Conservation (phyloP, 2,113 vertebrate genomes). For the Phaethon lepturus region DNA sequence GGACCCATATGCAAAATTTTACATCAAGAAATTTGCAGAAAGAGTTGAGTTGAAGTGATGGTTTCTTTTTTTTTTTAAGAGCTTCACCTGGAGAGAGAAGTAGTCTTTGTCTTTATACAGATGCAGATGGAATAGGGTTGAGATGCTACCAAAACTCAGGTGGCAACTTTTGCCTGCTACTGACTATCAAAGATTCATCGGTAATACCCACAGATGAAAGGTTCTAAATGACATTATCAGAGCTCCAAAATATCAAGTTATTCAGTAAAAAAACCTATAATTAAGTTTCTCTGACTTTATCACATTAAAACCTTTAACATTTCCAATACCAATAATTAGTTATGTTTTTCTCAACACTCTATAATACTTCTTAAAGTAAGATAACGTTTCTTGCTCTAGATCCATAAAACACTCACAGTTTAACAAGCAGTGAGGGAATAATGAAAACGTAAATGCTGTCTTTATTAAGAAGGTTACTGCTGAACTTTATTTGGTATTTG, state of each 20-base stretch:
- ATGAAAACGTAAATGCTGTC: constrained; percentile 30
- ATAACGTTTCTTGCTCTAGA: constrained; percentile 37
- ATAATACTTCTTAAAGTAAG: constrained; percentile 16
- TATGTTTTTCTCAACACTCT: constrained; percentile 17
- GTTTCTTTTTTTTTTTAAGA: not conserved
- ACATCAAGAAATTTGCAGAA: not conserved
- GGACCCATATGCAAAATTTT: not conserved
- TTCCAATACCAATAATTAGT: constrained; percentile 23
- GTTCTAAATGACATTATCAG: not conserved
- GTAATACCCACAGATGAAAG: not conserved
- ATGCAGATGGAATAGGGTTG: not conserved
- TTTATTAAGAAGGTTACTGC: constrained; percentile 21
- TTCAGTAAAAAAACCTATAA: not conserved
- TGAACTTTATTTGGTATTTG: constrained; percentile 19
- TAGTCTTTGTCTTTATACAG: not conserved
- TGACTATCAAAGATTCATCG: not conserved
- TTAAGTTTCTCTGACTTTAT: not conserved
- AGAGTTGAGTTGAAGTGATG: not conserved
- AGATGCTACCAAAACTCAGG: not conserved
- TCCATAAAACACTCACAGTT: constrained; percentile 19
- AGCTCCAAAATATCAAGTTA: not conserved
- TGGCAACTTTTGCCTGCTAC: not conserved
- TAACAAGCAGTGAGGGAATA: constrained; percentile 40
- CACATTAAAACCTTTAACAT: not conserved
- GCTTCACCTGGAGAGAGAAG: not conserved